phyloP scores from a whole-genome alignment of 53 echinoderm and acorn worm genomes.

The Stichopus horrens region DNA sequence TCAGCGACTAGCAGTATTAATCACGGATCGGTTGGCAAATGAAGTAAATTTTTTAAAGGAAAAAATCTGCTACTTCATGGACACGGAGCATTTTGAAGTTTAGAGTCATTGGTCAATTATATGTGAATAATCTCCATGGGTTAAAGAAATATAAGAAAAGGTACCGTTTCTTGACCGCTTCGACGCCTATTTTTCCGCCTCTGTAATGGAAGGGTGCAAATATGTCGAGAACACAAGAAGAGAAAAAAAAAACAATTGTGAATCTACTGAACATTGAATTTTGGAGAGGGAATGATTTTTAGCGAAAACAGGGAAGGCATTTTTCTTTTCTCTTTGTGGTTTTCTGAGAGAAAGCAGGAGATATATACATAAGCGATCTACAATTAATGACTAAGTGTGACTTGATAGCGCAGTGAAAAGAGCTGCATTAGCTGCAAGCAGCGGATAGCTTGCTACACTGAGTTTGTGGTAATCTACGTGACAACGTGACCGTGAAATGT shows the following conservation, averaged over 20 bases:
- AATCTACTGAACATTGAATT: slow-evolving; percentile 34
- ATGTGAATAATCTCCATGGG: slow-evolving; percentile 37
- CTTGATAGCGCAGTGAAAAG: slow-evolving; percentile 2
- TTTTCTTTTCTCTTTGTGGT: background rate
- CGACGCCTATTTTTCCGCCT: slow-evolving; percentile 92
- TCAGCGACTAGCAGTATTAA: too few species aligned
- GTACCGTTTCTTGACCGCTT: slow-evolving; percentile 96
- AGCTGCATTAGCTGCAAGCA: background rate
- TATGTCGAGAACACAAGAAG: slow-evolving; percentile 41
- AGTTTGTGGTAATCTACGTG: slow-evolving; percentile 17
- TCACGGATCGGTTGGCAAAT: too few species aligned
- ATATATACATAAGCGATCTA: slow-evolving; percentile 11
- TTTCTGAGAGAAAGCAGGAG: slow-evolving; percentile 8
- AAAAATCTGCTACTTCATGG: too few species aligned
- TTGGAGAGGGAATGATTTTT: slow-evolving; percentile 1
- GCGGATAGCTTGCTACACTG: background rate
- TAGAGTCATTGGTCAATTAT: background rate
- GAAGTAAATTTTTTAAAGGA: too few species aligned
- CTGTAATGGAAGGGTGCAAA: slow-evolving; percentile 79
- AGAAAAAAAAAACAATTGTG: slow-evolving; percentile 49
- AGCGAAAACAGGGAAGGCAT: slow-evolving; percentile 18
- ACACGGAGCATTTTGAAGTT: too few species aligned
- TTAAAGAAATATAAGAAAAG: slow-evolving; percentile 52
- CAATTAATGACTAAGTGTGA: slow-evolving; percentile 10
- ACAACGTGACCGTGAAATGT: slow-evolving; percentile 23